Base-by-base conservation (phyloP, 2,113 vertebrate species). In the Leiothrix lutea region DNA sequence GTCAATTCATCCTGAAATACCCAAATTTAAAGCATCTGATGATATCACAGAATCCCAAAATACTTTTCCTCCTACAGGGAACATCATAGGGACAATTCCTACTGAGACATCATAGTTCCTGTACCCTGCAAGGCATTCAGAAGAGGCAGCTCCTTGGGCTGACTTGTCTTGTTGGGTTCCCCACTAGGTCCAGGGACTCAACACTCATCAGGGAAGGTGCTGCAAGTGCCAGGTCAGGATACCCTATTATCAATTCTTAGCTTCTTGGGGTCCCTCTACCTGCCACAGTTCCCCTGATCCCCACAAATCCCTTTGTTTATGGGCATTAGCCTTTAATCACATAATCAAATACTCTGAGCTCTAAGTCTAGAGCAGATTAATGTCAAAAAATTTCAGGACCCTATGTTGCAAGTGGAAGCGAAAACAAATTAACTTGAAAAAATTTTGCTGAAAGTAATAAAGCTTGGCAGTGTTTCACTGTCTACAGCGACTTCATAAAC, bases 121-220 rank as follows among this genome's bases (percentile, higher is more conserved):
- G 8, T 56, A 64, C 17, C 20, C 12, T 15, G 6, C 12, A 57
- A 60, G 10, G 8, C 21, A 12, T 67, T 69, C 29, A 70, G 11
- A 19, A 16, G 20, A 56, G 14, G 11, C 5, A 25, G 14, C 26
- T 82, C 40, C n/a, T 57, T 42, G 26, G 42, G 15, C 21, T 83
- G 13, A 53, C 6, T 47, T 7, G 1, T 31, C 5, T n/a, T 4
- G 2, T 5, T 45, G 22, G 2, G 9, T 12, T 66, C 62, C 17
- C 28, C 31, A 33, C 3, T 2, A 80, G 14, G 15, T 14, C 29
- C 35, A 58, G 29, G 12, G 8, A 3, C 17, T 75, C 51, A 42
- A 66, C 1, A 5, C 4, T 88, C 28, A 18, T 23, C 17, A 8
- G 7, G 13, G 36, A 38, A 42, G 14, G 12, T 29, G 6, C 22